Conservation (phyloP, 2,797 vertebrate species). For the Danio tinwini region DNA sequence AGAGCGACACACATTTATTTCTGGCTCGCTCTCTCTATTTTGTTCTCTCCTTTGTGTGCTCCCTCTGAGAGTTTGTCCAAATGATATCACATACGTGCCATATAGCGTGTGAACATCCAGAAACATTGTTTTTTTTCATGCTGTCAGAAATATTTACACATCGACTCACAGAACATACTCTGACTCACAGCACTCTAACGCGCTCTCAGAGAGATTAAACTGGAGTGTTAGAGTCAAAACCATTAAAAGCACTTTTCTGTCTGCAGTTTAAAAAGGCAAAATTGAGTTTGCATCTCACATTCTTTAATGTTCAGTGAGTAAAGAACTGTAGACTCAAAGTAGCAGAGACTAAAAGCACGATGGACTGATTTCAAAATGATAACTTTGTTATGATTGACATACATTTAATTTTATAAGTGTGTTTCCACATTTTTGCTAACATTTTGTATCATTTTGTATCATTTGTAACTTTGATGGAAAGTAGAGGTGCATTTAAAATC, state of each 20-base stretch:
- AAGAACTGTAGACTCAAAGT: not conserved
- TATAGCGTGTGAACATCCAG: not conserved
- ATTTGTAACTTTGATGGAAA: too few relatives aligned
- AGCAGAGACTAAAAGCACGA: constrained; percentile 24
- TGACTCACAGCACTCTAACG: not conserved
- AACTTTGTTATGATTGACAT: not conserved
- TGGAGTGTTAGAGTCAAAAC: not conserved
- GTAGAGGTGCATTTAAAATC: too few relatives aligned
- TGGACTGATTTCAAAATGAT: not conserved
- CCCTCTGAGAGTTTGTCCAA: constrained; percentile 14
- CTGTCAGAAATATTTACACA: constrained; percentile 7
- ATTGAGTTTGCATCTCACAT: constrained; percentile 14
- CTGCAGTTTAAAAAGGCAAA: constrained; percentile 14
- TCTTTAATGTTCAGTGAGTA: constrained; percentile 63
- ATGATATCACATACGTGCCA: constrained; percentile 1
- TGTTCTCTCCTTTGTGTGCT: constrained; percentile 15
- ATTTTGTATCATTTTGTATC: too few relatives aligned
- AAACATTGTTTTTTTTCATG: not conserved
- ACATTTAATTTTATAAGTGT: not conserved
- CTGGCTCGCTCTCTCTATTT: constrained; percentile 43
- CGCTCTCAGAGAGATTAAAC: not conserved
- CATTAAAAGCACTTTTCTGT: constrained; percentile 9
- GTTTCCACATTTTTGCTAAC: not conserved
- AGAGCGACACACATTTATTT: constrained; percentile 61
- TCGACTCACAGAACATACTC: not conserved